Base-by-base conservation (phyloP, 37 sponge, comb jelly and placozoan genomes). In the Agelas oroides region DNA sequence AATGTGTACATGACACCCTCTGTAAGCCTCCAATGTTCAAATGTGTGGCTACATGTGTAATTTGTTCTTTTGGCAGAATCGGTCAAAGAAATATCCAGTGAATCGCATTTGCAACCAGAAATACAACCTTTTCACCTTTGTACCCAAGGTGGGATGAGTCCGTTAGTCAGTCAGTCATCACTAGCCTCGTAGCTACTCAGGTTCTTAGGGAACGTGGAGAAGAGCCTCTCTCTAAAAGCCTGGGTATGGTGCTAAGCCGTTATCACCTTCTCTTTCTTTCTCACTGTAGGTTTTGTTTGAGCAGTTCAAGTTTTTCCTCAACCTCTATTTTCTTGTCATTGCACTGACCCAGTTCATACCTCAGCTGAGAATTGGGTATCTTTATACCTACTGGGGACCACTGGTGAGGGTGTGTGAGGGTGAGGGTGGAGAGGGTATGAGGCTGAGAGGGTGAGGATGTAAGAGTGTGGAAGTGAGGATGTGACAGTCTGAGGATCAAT, bases 331-430 rank as follows among this genome's bases (percentile, higher is more conserved):
- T 71, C 86, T 97, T 67, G 65, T 88, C 23, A 82, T 97, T 15
- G 96, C 98, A 0, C 65, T 95, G 17, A 89, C 98, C 31, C 98
- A 97, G 73, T 77, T 93, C 65, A 91, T 97, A 23, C 94, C 96
- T 30, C 65, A 79, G 58, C 86, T 97, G 25, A 70, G 92, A 65
- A 95, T 97, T 39, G 93, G 93, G 46, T 89, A 90, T 59, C 85
- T 92, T 69, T 97, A 97, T 82, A 95, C 98, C 28, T 97, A 95
- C 82, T 97, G 98, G 98, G 96, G 70, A 18, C 98, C 98, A 40
- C 86, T 97, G 79, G 94, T 95, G 25, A 52, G 91, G 46, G 8
- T 46, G 46, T n/a, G n/a, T 64, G n/a, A 74, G 54, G n/a, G n/a
- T n/a, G n/a, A n/a, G n/a, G n/a, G n/a, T n/a, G n/a, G n/a, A n/a